These are phyloP conservation scores for Barypeithes pellucidus DNA, from an alignment of 2,888 invertebrate genomes.

Conservation along the genomic window DNA sequence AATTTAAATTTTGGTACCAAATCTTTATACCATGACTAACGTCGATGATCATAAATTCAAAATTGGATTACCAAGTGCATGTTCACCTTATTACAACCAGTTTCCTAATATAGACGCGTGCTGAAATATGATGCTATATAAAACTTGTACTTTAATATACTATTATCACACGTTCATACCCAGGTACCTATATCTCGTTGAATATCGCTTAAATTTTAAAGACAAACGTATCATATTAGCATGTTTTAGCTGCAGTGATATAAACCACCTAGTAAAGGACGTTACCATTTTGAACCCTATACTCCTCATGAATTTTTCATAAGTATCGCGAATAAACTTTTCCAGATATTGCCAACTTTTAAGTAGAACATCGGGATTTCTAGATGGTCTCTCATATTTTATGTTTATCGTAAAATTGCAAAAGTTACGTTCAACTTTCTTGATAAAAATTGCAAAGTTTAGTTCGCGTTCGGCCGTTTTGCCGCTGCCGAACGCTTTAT, in stretches of 20 bases:
- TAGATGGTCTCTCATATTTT: constrained; percentile 35
- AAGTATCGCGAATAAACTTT: constrained; percentile 31
- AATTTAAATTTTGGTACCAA: no score
- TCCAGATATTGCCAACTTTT: constrained; percentile 37
- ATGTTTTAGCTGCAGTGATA: background rate
- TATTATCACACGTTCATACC: no score
- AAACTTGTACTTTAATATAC: no score
- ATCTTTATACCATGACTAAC: no score
- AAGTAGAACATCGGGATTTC: constrained; percentile 30
- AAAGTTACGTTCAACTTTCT: constrained; percentile 24
- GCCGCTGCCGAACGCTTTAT: constrained; percentile 10
- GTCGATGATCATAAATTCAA: no score
- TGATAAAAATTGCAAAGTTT: constrained; percentile 32
- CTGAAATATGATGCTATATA: no score
- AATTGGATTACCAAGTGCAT: no score
- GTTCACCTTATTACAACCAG: no score
- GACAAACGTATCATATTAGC: constrained; percentile 3
- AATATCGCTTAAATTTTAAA: background rate
- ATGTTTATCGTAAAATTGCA: constrained; percentile 38
- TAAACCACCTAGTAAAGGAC: constrained; percentile 9
- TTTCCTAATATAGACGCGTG: no score
- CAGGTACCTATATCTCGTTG: no score
- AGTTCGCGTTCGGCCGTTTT: constrained; percentile 21
- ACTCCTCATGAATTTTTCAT: constrained; percentile 40
- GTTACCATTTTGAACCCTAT: constrained; percentile 23